These are phyloP conservation scores for Phylloscopus trochilus DNA, from an alignment of 2,113 vertebrate species.

Conservation along the genomic window DNA sequence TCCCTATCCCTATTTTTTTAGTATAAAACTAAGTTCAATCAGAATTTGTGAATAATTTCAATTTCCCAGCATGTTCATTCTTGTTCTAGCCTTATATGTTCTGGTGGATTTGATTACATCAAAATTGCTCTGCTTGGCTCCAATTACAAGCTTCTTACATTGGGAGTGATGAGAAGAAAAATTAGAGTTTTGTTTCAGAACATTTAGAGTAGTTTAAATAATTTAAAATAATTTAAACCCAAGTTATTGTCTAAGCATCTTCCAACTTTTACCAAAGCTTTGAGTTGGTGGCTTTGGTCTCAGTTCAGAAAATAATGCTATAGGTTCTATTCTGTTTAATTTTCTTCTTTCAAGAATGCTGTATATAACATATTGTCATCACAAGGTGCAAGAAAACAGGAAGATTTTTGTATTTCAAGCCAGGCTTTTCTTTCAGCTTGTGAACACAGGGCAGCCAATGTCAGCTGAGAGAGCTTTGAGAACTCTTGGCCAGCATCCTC, in stretches of 20 bases:
- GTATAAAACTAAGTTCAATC: not conserved
- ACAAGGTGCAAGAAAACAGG: not conserved
- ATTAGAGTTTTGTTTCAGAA: not conserved
- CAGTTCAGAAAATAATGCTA: not conserved
- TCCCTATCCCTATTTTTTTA: not conserved
- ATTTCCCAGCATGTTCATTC: not conserved
- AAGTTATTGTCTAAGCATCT: not conserved
- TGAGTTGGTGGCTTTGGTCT: not conserved
- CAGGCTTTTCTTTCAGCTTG: not conserved
- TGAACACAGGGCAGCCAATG: not conserved
- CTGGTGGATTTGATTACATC: not conserved
- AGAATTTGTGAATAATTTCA: not conserved
- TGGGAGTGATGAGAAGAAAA: not conserved
- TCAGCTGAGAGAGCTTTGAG: not conserved
- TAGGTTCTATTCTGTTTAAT: not conserved
- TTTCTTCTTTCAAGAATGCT: not conserved
- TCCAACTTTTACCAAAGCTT: not conserved
- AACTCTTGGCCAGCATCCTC: not conserved
- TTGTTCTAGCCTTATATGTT: not conserved
- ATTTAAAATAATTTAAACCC: not conserved
- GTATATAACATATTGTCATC: not conserved
- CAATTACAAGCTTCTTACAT: not conserved
- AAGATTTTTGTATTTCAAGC: not conserved
- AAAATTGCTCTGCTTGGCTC: not conserved
- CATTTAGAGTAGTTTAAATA: not conserved